A percentile compares a stretch with the other conserved stretches of the same genome.
Conservation (phyloP, 2,113 vertebrate genomes). For the Theristicus caerulescens region DNA sequence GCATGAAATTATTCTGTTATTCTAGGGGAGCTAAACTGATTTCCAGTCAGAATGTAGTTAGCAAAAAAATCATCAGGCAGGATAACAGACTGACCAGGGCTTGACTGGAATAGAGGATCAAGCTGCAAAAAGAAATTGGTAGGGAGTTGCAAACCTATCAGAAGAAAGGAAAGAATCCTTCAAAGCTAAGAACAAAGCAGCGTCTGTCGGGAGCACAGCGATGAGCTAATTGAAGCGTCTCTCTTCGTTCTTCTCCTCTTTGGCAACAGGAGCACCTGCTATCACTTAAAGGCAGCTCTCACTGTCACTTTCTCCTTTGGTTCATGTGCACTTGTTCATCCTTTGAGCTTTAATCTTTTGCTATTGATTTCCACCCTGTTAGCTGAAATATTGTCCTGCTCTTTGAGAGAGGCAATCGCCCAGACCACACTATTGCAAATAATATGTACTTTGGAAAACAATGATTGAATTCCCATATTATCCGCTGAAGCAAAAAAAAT, state of each 20-base stretch:
- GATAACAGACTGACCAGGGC: background rate
- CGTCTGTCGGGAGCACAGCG: background rate
- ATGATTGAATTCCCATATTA: slow-evolving; percentile 62
- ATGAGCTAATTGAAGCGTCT: slow-evolving; percentile 44
- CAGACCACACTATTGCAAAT: slow-evolving; percentile 35
- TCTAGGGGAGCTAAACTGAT: background rate
- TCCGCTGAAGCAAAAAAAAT: slow-evolving; percentile 11
- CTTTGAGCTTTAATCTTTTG: slow-evolving; percentile 67
- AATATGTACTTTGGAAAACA: slow-evolving; percentile 62
- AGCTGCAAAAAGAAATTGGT: background rate
- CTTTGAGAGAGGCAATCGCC: slow-evolving; percentile 42
- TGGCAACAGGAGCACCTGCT: slow-evolving; percentile 14
- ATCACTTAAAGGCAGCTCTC: slow-evolving; percentile 55
- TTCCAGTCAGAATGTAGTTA: background rate
- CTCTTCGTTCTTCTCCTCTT: background rate
- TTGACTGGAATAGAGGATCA: background rate
- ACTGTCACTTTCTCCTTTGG: slow-evolving; percentile 18
- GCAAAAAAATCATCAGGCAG: background rate
- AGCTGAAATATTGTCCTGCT: slow-evolving; percentile 55
- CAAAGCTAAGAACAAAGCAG: slow-evolving; percentile 58
- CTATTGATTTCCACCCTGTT: slow-evolving; percentile 66
- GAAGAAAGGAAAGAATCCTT: slow-evolving; percentile 35
- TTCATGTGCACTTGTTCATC: slow-evolving; percentile 26
- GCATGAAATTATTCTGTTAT: background rate
- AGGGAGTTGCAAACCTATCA: slow-evolving; percentile 25